phyloP scores from a whole-genome alignment of 2,888 invertebrate genomes.

The Colostygia pectinataria region DNA sequence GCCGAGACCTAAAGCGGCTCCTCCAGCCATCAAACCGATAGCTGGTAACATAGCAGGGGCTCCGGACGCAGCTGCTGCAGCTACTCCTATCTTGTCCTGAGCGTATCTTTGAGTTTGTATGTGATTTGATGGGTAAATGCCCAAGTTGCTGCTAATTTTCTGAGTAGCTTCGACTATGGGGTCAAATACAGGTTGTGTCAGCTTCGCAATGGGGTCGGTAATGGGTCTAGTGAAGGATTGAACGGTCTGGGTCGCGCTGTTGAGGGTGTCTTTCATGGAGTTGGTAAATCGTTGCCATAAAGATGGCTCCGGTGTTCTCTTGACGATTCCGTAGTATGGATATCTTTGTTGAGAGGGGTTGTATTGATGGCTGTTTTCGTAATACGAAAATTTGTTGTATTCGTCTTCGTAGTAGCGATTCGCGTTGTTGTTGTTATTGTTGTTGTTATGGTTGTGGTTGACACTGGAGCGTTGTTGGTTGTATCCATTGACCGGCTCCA shows the following conservation, averaged over 20 bases:
- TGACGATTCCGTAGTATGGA: constrained; percentile 84
- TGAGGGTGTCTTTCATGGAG: constrained; percentile 87
- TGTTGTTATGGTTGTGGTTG: constrained; percentile 28
- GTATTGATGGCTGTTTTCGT: constrained; percentile 71
- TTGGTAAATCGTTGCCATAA: constrained; percentile 89
- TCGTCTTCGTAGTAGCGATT: constrained; percentile 77
- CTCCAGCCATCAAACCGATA: constrained; percentile 90
- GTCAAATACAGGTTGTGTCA: constrained; percentile 86
- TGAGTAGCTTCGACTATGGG: constrained; percentile 91
- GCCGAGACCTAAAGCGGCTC: constrained; percentile 91
- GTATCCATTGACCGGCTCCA: constrained; percentile 74
- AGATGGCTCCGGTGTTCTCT: constrained; percentile 83
- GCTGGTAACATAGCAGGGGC: constrained; percentile 88
- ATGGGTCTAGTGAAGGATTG: constrained; percentile 85
- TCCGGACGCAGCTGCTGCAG: constrained; percentile 77
- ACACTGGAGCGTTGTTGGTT: constrained; percentile 73
- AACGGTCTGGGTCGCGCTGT: constrained; percentile 87
- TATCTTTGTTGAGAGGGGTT: constrained; percentile 62
- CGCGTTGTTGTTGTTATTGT: constrained; percentile 50
- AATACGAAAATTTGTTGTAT: constrained; percentile 80
- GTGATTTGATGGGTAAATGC: constrained; percentile 80
- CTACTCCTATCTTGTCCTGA: constrained; percentile 86
- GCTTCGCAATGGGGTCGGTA: constrained; percentile 82
- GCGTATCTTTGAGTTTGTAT: constrained; percentile 74
- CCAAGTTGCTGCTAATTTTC: constrained; percentile 90